Base-by-base conservation (phyloP, 2,113 vertebrate species). In the Hemiprocne comata region DNA sequence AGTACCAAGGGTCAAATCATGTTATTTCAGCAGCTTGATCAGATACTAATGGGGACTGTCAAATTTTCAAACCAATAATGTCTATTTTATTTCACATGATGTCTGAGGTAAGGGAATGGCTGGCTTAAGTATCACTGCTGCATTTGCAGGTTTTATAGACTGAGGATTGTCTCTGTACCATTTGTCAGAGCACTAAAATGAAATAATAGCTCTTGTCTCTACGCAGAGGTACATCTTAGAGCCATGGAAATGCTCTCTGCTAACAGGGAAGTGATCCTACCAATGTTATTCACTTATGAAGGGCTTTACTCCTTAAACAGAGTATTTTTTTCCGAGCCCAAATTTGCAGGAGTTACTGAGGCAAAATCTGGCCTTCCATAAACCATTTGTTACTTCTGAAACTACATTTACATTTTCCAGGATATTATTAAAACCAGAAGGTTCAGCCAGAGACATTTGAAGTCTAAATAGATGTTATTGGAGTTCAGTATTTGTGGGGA, bases 311-410 rank as follows among this genome's bases (percentile, higher is more conserved):
- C 23, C n/a, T 74, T 57, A 60, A 93, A 85, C 21, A 78, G 82
- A 86, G 75, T 24, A 1, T 31, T 50, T 88, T 80, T 86, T 76
- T 38, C 53, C n/a, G 65, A 88, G 29, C 5, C 9, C 8, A 4
- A 40, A 19, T 72, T 88, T 89, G 24, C 61, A 61, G 44, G 19
- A 71, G 13, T 44, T 81, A 81, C 20, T 3, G 29, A 85, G n/a
- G 14, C 42, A 93, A 71, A 95, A 85, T 74, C 82, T 74, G 58
- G 11, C 24, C 64, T 90, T 17, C 36, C 73, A 78, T 75, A 81
- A 92, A 85, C 31, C 16, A 55, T 96, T 96, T 93, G 33, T 79
- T 92, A 90, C 79, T 53, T 73, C 60, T 86, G 61, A 95, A 96
- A 91, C 42, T 84, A 46, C 44, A 80, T 71, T 90, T 93, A 81